Evolutionary conservation across 2,888 invertebrate species (phyloP).

Genomic region (Nebria salina): DNA sequence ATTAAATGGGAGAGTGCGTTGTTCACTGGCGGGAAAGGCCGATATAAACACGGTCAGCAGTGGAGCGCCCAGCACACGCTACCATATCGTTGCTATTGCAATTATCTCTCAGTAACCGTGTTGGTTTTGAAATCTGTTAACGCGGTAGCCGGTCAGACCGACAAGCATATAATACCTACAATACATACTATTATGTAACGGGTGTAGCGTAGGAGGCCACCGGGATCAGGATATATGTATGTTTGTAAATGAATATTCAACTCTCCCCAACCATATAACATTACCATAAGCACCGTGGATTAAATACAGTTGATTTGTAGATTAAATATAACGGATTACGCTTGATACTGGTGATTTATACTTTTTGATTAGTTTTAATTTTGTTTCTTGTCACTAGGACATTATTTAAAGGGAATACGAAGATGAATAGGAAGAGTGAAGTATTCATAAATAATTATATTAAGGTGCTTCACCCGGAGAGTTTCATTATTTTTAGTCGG

Average conservation of each 20-base stretch:
- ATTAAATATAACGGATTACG: not conserved
- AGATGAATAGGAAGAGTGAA: no score
- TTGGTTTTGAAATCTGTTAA: slow-evolving; percentile 1
- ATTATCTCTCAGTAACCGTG: not conserved
- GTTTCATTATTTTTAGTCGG: no score
- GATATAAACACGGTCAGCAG: not conserved
- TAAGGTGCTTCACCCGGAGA: no score
- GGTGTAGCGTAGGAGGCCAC: not conserved
- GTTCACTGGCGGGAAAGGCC: not conserved
- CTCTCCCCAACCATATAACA: not conserved
- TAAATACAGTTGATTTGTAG: not conserved
- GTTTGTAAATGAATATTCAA: not conserved
- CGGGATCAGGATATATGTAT: not conserved
- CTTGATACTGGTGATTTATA: not conserved
- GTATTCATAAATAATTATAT: no score
- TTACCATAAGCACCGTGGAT: not conserved
- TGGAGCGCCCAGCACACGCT: not conserved
- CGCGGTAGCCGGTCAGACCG: not conserved
- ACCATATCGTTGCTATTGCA: not conserved
- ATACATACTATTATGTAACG: not conserved
- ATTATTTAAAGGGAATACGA: no score
- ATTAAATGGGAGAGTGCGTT: slow-evolving; percentile 27
- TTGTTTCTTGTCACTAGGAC: no score
- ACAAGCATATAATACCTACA: not conserved
- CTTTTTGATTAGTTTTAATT: not conserved